phyloP scores from a whole-genome alignment of 1,140 invertebrate species.

The Euura lappo region DNA sequence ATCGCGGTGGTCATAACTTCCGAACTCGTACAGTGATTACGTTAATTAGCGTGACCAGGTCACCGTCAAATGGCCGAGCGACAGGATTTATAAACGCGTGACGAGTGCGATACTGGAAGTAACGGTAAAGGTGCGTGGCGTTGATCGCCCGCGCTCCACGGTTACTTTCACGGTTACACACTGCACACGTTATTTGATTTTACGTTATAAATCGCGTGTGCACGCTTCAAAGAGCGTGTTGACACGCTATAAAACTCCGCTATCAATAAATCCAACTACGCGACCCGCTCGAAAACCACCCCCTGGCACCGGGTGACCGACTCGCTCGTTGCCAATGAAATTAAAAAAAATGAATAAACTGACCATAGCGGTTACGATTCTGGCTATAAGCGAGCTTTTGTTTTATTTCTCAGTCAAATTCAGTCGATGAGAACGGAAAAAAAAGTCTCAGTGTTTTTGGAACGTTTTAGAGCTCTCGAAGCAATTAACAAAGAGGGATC shows the following conservation, averaged over 20 bases:
- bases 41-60: background rate
- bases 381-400: too few species aligned
- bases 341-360: too few species aligned
- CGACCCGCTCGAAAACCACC: slow-evolving; percentile 50
- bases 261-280: slow-evolving; percentile 55
- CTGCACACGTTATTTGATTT: slow-evolving; percentile 32
- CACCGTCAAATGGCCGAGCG: background rate
- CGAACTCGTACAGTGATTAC: background rate
- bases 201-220: slow-evolving; percentile 39
- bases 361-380: too few species aligned
- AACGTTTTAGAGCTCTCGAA: too few species aligned
- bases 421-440: too few species aligned
- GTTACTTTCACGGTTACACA: background rate
- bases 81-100: background rate
- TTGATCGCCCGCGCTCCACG: background rate
- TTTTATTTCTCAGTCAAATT: too few species aligned
- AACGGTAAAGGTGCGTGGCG: background rate
- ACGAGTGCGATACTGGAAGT: background rate
- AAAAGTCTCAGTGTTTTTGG: too few species aligned
- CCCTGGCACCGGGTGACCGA: slow-evolving; percentile 31
- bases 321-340: too few species aligned
- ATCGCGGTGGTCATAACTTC: too few species aligned
- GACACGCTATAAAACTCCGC: slow-evolving; percentile 58
- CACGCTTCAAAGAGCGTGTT: slow-evolving; percentile 51
- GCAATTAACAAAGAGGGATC: too few species aligned